Conservation (phyloP, 2,113 vertebrate genomes). For the Macrotus californicus region DNA sequence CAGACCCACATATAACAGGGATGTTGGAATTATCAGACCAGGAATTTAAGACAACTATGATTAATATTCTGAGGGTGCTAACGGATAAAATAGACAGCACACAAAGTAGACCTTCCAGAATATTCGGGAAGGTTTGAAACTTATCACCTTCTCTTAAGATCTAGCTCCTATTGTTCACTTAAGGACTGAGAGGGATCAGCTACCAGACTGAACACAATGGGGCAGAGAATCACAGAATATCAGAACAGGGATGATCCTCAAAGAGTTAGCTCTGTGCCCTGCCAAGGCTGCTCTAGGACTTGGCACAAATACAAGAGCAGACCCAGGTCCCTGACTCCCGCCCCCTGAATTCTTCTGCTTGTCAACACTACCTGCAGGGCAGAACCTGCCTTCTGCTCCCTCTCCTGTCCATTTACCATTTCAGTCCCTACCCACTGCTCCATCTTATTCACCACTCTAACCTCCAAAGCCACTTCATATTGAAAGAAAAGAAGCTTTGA, state of each 20-base stretch:
- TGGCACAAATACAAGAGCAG: background rate
- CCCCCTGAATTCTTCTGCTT: background rate
- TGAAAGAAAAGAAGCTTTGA: background rate
- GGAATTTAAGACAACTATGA: background rate
- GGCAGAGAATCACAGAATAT: background rate
- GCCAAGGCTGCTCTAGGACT: background rate
- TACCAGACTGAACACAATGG: background rate
- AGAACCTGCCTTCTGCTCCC: background rate
- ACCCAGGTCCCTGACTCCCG: fast-evolving
- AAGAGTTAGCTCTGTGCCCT: background rate
- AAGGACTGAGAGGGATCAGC: background rate
- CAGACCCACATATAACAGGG: background rate
- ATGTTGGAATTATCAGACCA: background rate
- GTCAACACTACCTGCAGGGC: background rate
- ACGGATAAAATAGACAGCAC: background rate
- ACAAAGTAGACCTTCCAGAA: background rate
- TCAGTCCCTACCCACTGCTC: background rate
- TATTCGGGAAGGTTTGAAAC: background rate
- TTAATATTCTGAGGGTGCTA: background rate
- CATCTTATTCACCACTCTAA: background rate
- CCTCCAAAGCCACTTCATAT: background rate
- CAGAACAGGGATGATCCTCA: background rate
- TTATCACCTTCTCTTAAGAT: background rate
- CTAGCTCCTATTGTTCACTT: background rate
- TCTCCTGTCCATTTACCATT: background rate